Conservation (phyloP, 2,113 vertebrate genomes). For the Sus scrofa region T2T-Sscrofa CM000818.6:502501-503000, state of each 20-base stretch:
- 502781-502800: background rate
- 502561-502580: conserved; percentile 19
- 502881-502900: background rate
- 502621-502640: background rate
- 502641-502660: background rate
- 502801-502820: background rate
- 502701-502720: background rate
- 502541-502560: no score
- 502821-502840: background rate
- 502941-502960: background rate
- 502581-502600: background rate
- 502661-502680: background rate
- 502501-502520: background rate
- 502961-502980: background rate
- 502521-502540: no score
- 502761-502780: no score
- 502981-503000: background rate
- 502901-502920: background rate
- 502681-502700: background rate
- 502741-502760: background rate
- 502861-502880: background rate
- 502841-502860: rapidly evolving
- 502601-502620: background rate
- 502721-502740: no score
- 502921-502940: background rate